phyloP scores from a whole-genome alignment of 2,797 vertebrate species.

The Poecilia wingei region DNA sequence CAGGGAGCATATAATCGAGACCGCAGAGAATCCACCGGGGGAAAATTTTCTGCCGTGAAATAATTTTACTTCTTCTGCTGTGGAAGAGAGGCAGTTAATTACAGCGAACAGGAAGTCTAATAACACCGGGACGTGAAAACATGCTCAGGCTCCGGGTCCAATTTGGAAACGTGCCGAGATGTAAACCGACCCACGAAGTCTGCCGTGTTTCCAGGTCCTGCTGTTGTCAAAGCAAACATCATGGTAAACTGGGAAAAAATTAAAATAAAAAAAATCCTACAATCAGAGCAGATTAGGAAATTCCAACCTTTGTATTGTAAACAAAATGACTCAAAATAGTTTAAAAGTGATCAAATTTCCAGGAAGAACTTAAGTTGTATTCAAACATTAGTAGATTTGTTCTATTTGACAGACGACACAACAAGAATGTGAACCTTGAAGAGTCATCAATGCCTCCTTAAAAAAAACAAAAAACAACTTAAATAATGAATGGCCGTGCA shows the following conservation, averaged over 20 bases:
- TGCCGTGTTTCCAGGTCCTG: neutral
- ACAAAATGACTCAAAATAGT: neutral
- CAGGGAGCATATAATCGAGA: conserved; percentile 41
- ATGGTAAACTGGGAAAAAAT: neutral
- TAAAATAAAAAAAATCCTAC: neutral
- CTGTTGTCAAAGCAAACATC: neutral
- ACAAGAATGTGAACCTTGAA: conserved; percentile 21
- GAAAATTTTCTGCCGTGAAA: conserved; percentile 28
- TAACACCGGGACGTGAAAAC: conserved; percentile 29
- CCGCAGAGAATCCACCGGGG: conserved; percentile 32
- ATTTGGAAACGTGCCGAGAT: conserved; percentile 14
- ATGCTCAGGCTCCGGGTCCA: conserved; percentile 1
- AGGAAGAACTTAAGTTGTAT: neutral
- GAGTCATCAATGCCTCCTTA: conserved; percentile 27
- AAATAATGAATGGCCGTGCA: conserved; percentile 36
- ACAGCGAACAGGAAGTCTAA: conserved; percentile 31
- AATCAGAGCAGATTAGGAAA: neutral
- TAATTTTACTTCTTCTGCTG: conserved; percentile 38
- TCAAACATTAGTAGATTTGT: neutral
- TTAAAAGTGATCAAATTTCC: neutral
- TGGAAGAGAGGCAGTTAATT: conserved; percentile 51
- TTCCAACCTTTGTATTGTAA: neutral
- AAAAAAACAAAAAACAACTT: conserved; percentile 3
- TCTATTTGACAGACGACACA: conserved; percentile 7
- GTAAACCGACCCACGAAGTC: conserved; percentile 11